Conservation (phyloP, 2,113 vertebrate species). For the Gallinago media region DNA sequence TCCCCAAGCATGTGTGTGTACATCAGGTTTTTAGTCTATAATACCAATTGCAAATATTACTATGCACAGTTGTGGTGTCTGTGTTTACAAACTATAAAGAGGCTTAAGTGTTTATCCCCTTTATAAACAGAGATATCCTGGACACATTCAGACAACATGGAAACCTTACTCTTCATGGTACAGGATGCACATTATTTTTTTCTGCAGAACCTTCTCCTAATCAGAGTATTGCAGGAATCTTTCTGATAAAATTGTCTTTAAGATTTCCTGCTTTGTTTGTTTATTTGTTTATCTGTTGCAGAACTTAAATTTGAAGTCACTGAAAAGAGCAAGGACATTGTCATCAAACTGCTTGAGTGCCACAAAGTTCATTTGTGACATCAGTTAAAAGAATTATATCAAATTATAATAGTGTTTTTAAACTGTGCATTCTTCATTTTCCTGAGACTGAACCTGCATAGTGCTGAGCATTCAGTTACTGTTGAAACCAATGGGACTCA, state of each 20-base stretch:
- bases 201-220: not conserved
- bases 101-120: constrained; percentile 32
- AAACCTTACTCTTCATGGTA: not conserved
- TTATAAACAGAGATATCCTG: constrained; percentile 15
- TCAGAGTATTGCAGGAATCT: not conserved
- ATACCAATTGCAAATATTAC: constrained; percentile 43
- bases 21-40: not conserved
- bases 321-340: not conserved
- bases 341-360: not conserved
- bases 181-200: not conserved
- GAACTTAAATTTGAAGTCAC: not conserved
- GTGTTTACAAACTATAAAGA: constrained; percentile 35
- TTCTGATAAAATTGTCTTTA: not conserved
- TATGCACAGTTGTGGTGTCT: not conserved
- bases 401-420: not conserved
- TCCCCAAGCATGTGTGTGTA: not conserved
- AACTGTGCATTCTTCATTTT: not conserved
- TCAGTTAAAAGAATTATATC: not conserved
- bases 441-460: not conserved
- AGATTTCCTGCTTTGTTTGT: not conserved
- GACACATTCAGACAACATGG: not conserved
- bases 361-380: not conserved
- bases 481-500: not conserved
- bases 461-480: not conserved
- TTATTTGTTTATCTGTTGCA: not conserved